Evolutionary conservation across 1,140 invertebrate species (phyloP), one percentile per base, ranked within the genome.

Genomic region (Trachelipus rathkii): DNA sequence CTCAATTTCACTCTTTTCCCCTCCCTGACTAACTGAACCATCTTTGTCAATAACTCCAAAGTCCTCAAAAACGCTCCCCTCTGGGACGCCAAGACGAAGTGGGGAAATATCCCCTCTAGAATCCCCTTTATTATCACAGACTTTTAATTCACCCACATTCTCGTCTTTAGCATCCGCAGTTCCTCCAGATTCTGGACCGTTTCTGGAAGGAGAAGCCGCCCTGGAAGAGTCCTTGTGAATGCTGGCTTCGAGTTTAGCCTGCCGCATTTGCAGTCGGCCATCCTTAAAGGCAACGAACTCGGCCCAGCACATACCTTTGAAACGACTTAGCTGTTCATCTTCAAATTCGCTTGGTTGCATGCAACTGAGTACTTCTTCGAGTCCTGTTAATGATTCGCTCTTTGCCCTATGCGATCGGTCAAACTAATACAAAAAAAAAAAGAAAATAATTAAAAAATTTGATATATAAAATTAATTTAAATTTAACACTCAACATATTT

Each of bases 291-390:
- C 19, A 15, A 86, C 82, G 78, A 87, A 87, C 68, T 87, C 86
- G 44, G 77, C 81, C 86, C 86, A 87, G 69, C 82, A 82, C 82
- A 87, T 84, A 7, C 86, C 86, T 77, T 88, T 89, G 81, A 88
- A 89, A 44, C 86, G 85, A 9, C 85, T 84, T 15, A 90, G 83
- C 78, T 89, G 87, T 78, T 89, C 88, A 82, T 90, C 89, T 78
- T 86, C 85, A 82, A 89, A 89, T 79, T 88, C 87, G 60, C 87
- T 87, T 8, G 87, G 86, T 79, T 86, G 87, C 23, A 89, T 79
- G 45, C 86, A 84, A 44, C 83, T 85, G 15, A 90, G 84, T 7
- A 89, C 85, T 81, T 89, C 88, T 82, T 88, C 88, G 13, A 89
- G 82, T 44, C 86, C 88, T 60, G 85, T 84, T 13, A 87, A 82